Conservation (phyloP, 2,113 vertebrate genomes). For the Oncorhynchus masou region DNA sequence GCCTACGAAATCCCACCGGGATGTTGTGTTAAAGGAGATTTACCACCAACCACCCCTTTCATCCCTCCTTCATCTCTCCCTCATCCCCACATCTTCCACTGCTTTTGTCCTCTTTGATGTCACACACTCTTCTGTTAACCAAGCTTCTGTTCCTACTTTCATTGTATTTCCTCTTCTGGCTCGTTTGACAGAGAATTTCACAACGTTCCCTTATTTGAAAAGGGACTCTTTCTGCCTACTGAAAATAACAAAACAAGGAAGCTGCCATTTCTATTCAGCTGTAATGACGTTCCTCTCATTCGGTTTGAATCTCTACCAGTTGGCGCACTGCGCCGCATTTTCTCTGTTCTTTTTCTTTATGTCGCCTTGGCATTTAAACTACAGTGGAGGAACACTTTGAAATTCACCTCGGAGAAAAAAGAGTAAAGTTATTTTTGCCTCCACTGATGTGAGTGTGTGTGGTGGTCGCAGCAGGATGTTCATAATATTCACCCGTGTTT, state of each 20-base stretch:
- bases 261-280: constrained; percentile 55
- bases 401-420: constrained; percentile 51
- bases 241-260: constrained; percentile 40
- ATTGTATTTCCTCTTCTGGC: constrained; percentile 45
- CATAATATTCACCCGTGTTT: constrained; percentile 31
- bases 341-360: constrained; percentile 37
- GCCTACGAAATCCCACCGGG: constrained; percentile 25
- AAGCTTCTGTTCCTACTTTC: constrained; percentile 28
- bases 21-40: constrained; percentile 52
- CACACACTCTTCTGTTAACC: constrained; percentile 33
- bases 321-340: constrained; percentile 48
- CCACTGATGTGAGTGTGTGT: constrained; percentile 24
- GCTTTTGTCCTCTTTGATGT: constrained; percentile 43
- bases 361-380: constrained; percentile 64
- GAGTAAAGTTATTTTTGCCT: constrained; percentile 30
- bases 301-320: constrained; percentile 70
- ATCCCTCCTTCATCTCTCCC: too few relatives aligned
- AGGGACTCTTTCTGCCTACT: not conserved
- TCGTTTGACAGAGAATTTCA: constrained; percentile 65
- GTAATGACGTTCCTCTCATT: constrained; percentile 63
- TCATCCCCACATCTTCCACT: constrained; percentile 19
- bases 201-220: constrained; percentile 56
- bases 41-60: constrained; percentile 35
- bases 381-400: constrained; percentile 56
- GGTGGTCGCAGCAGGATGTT: constrained; percentile 30